Conservation (phyloP, 1,140 invertebrate species). For the Drosophila gunungcola region DNA sequence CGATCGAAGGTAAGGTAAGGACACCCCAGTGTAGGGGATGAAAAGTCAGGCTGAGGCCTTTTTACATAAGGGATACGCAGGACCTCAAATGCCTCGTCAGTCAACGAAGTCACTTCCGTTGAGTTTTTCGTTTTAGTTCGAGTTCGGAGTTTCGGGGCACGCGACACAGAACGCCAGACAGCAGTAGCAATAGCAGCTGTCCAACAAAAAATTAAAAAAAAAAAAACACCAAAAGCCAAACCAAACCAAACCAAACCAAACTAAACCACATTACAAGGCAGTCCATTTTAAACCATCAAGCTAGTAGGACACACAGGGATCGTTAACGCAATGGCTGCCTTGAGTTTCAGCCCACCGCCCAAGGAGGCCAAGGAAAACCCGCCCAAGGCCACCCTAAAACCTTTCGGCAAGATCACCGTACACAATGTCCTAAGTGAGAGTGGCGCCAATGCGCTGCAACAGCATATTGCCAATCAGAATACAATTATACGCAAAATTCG, state of each 20-base stretch:
- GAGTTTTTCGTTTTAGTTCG: slow-evolving; percentile 49
- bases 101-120: slow-evolving; percentile 83
- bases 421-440: slow-evolving; percentile 79
- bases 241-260: too few relatives aligned
- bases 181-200: slow-evolving; percentile 60
- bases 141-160: slow-evolving; percentile 72
- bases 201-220: slow-evolving; percentile 45
- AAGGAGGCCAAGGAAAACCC: slow-evolving; percentile 25
- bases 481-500: slow-evolving; percentile 80
- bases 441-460: slow-evolving; percentile 69
- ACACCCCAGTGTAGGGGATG: slow-evolving; percentile 70
- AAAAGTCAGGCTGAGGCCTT: slow-evolving; percentile 56
- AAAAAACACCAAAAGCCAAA: not conserved
- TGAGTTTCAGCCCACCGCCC: slow-evolving; percentile 54
- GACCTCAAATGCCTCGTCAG: slow-evolving; percentile 40
- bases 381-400: slow-evolving; percentile 47
- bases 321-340: slow-evolving; percentile 45
- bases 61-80: slow-evolving; percentile 60
- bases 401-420: slow-evolving; percentile 78
- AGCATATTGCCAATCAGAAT: slow-evolving; percentile 71
- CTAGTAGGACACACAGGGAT: too few relatives aligned
- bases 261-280: too few relatives aligned
- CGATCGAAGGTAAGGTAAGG: slow-evolving; percentile 18
- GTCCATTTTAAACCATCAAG: too few relatives aligned
- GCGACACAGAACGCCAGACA: slow-evolving; percentile 77